A percentile compares a stretch with the other conserved stretches of the same genome.
Conservation (phyloP, 2,797 vertebrate genomes). For the Vespertilio murinus region DNA sequence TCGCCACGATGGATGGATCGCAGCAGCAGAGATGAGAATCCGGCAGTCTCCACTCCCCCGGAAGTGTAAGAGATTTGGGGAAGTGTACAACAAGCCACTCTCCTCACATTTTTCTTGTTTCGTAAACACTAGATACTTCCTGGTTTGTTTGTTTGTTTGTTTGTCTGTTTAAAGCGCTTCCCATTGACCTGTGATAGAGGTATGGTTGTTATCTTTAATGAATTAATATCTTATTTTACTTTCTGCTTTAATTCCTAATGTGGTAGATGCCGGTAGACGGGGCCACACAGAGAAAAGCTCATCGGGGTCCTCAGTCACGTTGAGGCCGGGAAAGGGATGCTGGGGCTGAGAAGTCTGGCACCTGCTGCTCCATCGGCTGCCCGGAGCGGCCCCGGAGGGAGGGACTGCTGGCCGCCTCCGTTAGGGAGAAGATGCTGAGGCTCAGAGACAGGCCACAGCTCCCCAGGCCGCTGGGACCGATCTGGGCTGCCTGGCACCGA, state of each 20-base stretch:
- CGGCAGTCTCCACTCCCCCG: not conserved
- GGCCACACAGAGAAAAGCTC: not conserved
- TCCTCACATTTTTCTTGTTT: not conserved
- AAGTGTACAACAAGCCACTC: not conserved
- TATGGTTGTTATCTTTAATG: not conserved
- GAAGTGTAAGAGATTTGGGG: not conserved
- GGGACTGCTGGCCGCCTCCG: not conserved
- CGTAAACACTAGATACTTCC: not conserved
- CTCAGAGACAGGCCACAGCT: not conserved
- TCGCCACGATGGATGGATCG: not conserved
- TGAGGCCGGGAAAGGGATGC: not conserved
- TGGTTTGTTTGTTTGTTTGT: not conserved
- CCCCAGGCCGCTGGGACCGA: not conserved
- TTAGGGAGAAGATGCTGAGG: not conserved
- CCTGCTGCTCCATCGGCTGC: too few species aligned
- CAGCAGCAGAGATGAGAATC: not conserved
- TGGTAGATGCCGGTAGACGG: not conserved
- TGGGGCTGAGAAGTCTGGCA: not conserved
- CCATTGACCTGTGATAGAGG: not conserved
- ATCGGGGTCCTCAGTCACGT: not conserved
- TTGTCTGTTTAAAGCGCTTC: not conserved
- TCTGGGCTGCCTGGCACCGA: not conserved
- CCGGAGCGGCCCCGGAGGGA: not conserved
- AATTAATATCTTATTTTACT: not conserved
- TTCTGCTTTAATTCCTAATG: not conserved